Evolutionary conservation across 2,113 vertebrate species (phyloP), one percentile per base, ranked within the genome.

Genomic region (Gallinago media): DNA sequence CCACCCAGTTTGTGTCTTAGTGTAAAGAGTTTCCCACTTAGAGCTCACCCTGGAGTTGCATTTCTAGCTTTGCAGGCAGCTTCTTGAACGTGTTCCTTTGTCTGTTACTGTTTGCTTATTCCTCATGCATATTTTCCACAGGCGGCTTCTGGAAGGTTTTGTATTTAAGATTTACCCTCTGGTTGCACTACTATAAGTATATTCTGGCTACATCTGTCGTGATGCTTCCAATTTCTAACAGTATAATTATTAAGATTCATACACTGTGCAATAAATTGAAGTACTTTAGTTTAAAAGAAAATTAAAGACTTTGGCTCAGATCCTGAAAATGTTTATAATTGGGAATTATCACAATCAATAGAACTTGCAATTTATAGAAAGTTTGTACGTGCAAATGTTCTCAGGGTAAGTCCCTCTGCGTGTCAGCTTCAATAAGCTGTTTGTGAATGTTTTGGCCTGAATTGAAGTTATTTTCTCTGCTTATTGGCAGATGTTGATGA

Each of bases 401-500:
- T 3, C 12, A 36, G 14, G 72, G 61, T 22, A 61, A 56, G n/a
- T 80, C n/a, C 3, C 32, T 86, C 74, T 72, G 19, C 25, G 0
- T n/a, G 47, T 80, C 65, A 46, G 2, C 47, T 78, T 34, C 70
- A 75, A 5, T 50, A 81, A 82, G 40, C 40, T 73, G 27, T 65
- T 88, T 76, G 54, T 67, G 11, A 40, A 26, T 56, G 11, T 86
- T 86, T 84, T 70, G 32, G 27, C 52, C 22, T 40, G 26, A 29
- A 52, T 47, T 94, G 76, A 96, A 81, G 49, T 94, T 71, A 54
- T 77, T 94, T 91, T 96, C 85, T 97, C 58, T 92, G 72, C 74
- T 94, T 96, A 11, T 89, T 91, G 78, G 63, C 96, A 99, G 99
- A 98, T 90, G 94, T 85, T 0, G 88, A 94, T 90, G 99, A 99